Base-by-base conservation (phyloP, 30 jellyfish, hydroid and myxozoan species). In the Nemopilema nomurai region DNA sequence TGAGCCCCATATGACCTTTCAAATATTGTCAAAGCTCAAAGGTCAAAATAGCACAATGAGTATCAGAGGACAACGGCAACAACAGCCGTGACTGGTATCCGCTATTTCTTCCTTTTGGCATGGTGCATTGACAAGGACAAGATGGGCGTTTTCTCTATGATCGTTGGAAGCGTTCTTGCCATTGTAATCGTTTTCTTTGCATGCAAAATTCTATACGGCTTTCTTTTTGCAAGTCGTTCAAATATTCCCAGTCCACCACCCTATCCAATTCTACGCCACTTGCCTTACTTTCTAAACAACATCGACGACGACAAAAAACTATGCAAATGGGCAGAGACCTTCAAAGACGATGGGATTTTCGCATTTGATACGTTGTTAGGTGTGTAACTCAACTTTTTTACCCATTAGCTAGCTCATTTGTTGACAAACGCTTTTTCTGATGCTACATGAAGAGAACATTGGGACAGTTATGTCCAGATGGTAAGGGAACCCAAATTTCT, bases 231-330 rank as follows among this genome's bases (percentile, higher is more conserved):
- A 6, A 3, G 57, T 41, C 57, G 6, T 41, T 13, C 6, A 28
- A 19, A 70, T 22, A 52, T 83, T 1, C 91, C 91, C 62, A 83
- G 74, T 31, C 91, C 91, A 1, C 80, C 85, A 52, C 74, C 91
- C 74, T 83, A 83, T 25, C 91, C 91, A 30, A 29, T 83, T 0
- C 62, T 83, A 0, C 73, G 91, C 21, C 91, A 83, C 71, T 51
- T 83, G 70, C 91, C 91, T 1, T 83, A 69, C 64, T 69, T 83
- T 57, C 49, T 71, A 73, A 28, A 28, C 64, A 25, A 49, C 29
- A 13, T 73, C 51, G 50, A 70, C 23, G 91, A 69, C 18, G 85
- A 72, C 17, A 71, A 53, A 26, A 41, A 20, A 69, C 53, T 83
- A 30, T 22, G 57, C 1, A 16, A 26, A 29, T 83, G 91, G 91